A percentile compares a stretch with the other conserved stretches of the same genome.
These are phyloP conservation scores for Ornithorhynchus anatinus DNA, from an alignment of 2,113 vertebrate genomes.

Conservation along the genomic window DNA sequence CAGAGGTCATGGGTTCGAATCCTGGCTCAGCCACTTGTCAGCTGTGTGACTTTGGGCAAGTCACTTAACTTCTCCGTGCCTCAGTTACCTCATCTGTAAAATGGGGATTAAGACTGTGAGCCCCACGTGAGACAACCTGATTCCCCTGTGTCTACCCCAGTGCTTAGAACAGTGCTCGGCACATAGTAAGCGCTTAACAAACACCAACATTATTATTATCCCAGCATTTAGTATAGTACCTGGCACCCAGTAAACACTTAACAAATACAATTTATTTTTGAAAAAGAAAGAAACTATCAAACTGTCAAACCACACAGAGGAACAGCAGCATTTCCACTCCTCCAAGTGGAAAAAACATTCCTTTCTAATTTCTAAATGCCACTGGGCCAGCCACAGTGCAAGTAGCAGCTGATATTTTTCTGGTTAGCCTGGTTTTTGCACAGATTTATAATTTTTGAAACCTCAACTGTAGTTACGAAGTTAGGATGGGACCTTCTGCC, in stretches of 20 bases:
- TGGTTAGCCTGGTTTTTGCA: constrained; percentile 38
- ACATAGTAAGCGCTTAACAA: too few relatives aligned
- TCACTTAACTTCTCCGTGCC: too few relatives aligned
- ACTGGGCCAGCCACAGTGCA: constrained; percentile 22
- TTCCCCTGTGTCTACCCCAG: too few relatives aligned
- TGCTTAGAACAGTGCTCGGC: too few relatives aligned
- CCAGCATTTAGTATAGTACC: background rate
- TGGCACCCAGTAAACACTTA: background rate
- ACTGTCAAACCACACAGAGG: background rate
- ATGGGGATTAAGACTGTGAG: too few relatives aligned
- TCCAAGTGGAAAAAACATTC: background rate
- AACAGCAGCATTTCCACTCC: background rate
- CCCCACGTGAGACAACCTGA: too few relatives aligned
- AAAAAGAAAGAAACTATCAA: background rate
- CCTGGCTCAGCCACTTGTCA: background rate
- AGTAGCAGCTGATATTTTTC: constrained; percentile 17
- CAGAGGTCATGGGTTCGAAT: background rate
- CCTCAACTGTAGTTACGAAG: constrained; percentile 27
- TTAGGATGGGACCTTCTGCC: constrained; percentile 47
- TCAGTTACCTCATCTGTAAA: too few relatives aligned
- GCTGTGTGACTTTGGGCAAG: too few relatives aligned
- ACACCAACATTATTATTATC: background rate
- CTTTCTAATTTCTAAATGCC: constrained; percentile 41
- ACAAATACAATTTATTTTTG: too few relatives aligned
- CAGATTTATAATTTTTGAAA: constrained; percentile 37